Percentiles rank a stretch among this genome's conserved stretches.
Evolutionary conservation across 2,888 invertebrate genomes (phyloP).

Genomic region (Calliphora vomitoria): DNA sequence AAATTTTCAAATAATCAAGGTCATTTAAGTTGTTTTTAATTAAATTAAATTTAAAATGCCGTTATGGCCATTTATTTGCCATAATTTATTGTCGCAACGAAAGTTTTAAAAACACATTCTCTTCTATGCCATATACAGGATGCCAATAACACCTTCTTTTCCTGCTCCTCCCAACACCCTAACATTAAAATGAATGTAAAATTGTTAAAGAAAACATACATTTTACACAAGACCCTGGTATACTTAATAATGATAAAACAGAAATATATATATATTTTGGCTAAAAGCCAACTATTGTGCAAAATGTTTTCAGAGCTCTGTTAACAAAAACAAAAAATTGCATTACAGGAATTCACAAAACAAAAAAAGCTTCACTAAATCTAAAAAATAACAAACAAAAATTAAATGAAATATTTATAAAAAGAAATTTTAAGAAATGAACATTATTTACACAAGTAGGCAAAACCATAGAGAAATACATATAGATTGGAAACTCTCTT

Average conservation of each 20-base stretch:
- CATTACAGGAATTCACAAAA: conserved; percentile 63
- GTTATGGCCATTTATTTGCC: not conserved
- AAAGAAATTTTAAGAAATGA: conserved; percentile 11
- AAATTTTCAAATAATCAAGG: not conserved
- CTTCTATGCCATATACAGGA: not conserved
- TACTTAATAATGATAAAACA: conserved; percentile 8
- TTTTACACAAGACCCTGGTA: conserved; percentile 1
- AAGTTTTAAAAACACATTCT: not conserved
- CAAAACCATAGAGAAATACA: too few relatives aligned
- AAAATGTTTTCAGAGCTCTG: conserved; percentile 56
- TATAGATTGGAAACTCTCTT: too few relatives aligned
- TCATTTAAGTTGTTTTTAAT: not conserved
- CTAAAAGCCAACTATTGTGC: conserved; percentile 46
- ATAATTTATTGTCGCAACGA: conserved; percentile 7
- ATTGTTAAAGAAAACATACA: conserved; percentile 1
- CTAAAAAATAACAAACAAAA: not conserved
- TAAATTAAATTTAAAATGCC: too few relatives aligned
- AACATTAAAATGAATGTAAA: conserved; percentile 13
- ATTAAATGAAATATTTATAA: not conserved
- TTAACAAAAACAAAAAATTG: conserved; percentile 4
- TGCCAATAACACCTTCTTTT: not conserved
- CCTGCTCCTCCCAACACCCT: not conserved
- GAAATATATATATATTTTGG: conserved; percentile 38
- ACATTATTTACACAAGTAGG: not conserved
- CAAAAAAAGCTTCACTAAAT: conserved; percentile 22